Percentiles rank a stretch among this genome's conserved stretches.
phyloP scores from a whole-genome alignment of 1,140 invertebrate species.

The Lysiphlebus fabarum region DNA sequence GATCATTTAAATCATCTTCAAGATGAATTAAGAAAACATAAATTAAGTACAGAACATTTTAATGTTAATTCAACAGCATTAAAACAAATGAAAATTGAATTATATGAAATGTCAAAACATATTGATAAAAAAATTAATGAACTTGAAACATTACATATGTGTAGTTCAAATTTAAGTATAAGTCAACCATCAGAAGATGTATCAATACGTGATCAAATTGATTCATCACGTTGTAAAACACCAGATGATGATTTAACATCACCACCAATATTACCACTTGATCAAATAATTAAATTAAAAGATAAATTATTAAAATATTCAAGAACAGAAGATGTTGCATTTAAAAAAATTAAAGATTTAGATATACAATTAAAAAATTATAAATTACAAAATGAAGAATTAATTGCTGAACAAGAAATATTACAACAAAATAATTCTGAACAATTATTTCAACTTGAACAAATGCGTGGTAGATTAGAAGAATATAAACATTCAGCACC shows the following conservation, averaged over 20 bases:
- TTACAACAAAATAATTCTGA: slow-evolving; percentile 76
- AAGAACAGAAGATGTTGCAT: slow-evolving; percentile 68
- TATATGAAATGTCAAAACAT: slow-evolving; percentile 61
- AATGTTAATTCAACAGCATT: slow-evolving; percentile 55
- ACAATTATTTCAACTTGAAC: slow-evolving; percentile 74
- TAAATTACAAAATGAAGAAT: slow-evolving; percentile 67
- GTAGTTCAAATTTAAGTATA: slow-evolving; percentile 58
- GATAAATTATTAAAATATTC: slow-evolving; percentile 66
- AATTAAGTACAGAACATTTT: slow-evolving; percentile 57
- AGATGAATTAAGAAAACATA: slow-evolving; percentile 59
- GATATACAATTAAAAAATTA: slow-evolving; percentile 67
- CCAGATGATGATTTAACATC: slow-evolving; percentile 46
- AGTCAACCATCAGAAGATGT: slow-evolving; percentile 77
- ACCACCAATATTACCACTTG: slow-evolving; percentile 53
- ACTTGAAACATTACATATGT: slow-evolving; percentile 65
- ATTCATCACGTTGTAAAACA: slow-evolving; percentile 44
- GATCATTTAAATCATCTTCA: slow-evolving; percentile 53
- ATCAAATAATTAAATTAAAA: slow-evolving; percentile 61
- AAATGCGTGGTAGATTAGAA: slow-evolving; percentile 73
- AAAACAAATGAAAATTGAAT: slow-evolving; percentile 57
- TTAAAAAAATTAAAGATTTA: slow-evolving; percentile 71
- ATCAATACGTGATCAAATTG: slow-evolving; percentile 66
- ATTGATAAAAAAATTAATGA: slow-evolving; percentile 66
- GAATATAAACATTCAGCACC: slow-evolving; percentile 71
- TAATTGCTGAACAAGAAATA: slow-evolving; percentile 74